A percentile compares a stretch with the other conserved stretches of the same genome.
These are phyloP conservation scores for Pongo abelii DNA, from an alignment of 2,113 vertebrate genomes.

Conservation along the genomic window DNA sequence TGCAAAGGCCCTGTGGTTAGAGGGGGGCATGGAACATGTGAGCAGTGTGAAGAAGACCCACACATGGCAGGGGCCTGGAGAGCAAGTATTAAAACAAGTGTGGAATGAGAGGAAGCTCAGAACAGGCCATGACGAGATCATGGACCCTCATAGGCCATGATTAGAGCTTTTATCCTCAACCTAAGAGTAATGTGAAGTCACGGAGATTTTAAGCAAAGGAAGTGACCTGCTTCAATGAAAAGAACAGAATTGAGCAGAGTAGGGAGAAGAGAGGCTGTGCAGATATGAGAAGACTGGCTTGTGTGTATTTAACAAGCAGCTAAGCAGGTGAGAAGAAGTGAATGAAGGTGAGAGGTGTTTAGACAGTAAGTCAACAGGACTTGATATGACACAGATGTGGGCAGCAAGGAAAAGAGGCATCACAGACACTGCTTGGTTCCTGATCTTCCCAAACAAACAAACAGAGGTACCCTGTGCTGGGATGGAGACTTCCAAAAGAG, in stretches of 20 bases:
- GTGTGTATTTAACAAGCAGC: accelerated
- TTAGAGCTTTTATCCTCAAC: not conserved
- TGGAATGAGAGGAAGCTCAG: not conserved
- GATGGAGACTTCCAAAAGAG: not conserved
- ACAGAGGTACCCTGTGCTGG: not conserved
- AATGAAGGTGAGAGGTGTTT: not conserved
- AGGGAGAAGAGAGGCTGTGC: accelerated
- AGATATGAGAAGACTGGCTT: not conserved
- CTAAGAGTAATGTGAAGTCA: not conserved
- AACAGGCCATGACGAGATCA: not conserved
- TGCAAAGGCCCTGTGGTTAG: not conserved
- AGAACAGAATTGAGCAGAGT: not conserved
- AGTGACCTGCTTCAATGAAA: not conserved
- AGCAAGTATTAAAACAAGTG: not conserved
- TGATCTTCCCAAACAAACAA: not conserved
- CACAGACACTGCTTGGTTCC: not conserved
- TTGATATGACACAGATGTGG: accelerated
- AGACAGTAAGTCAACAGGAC: not conserved
- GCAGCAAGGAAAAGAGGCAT: accelerated
- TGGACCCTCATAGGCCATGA: not conserved
- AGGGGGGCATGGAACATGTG: not conserved
- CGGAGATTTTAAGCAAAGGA: not conserved
- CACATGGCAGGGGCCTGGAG: accelerated
- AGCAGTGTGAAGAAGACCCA: not conserved
- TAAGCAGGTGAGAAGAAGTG: not conserved